Evolutionary conservation across 2,113 vertebrate genomes (phyloP), one percentile per base, ranked within the genome.

Genomic region (Pleuronectes platessa): DNA sequence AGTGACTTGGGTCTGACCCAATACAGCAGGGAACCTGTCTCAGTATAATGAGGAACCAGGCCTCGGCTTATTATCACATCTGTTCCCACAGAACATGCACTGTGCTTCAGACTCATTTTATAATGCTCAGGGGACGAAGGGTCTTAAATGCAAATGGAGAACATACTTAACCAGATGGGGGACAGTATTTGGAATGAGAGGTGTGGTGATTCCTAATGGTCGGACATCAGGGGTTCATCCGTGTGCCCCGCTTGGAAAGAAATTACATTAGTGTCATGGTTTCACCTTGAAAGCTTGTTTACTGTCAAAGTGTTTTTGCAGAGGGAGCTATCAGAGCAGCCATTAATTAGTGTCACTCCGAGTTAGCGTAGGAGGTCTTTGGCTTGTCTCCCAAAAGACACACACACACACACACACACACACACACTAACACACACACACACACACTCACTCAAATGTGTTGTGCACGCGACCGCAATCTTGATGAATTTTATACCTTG

Each of bases 291-390:
- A 79, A 82, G 65, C 83, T 88, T 88, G 73, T 88, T 81, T 76
- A 74, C 74, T 75, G 73, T 88, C 81, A 79, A 81, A 81, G 83
- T 78, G 79, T 74, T 76, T 76, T 67, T 85, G 68, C 81, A 83
- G 73, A 86, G 69, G 73, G 76, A 84, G 77, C 85, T 64, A 79
- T 87, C 80, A 84, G 77, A 81, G 65, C 64, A 78, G 53, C 23
- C 70, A 81, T 88, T 92, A 89, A 90, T 90, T 90, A 85, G 60
- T 83, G 85, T 90, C 83, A 85, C 81, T 89, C 79, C 7, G 26
- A 79, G 69, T 87, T 83, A 90, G 73, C 42, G 71, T 59, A 65
- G 83, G 81, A 78, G 74, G 71, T 72, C 40, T 68, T 85, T 80
- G 76, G 86, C 83, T 72, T 66, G 65, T 71, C 72, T 86, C 85